phyloP scores from a whole-genome alignment of 2,113 vertebrate species.

The Plestiodon gilberti region DNA sequence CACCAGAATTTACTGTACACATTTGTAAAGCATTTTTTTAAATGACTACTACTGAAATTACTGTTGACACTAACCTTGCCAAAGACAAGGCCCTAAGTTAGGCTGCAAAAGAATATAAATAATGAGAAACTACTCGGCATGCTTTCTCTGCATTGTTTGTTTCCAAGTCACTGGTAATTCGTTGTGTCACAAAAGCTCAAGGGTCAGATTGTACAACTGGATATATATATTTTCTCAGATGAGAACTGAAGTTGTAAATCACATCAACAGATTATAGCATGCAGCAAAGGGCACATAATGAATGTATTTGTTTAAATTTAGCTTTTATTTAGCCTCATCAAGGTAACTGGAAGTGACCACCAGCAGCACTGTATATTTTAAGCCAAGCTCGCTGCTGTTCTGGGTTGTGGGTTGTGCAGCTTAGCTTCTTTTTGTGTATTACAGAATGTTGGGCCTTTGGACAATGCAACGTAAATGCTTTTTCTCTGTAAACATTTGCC shows the following conservation, averaged over 20 bases:
- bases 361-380: background rate
- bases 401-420: background rate
- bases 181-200: conserved; percentile 4
- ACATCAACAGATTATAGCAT: background rate
- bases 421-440: background rate
- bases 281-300: conserved; percentile 9
- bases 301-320: conserved; percentile 13
- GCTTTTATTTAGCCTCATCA: conserved; percentile 20
- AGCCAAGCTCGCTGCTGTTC: background rate
- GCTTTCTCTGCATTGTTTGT: background rate
- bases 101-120: background rate
- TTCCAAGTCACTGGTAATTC: background rate
- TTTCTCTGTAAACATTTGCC: background rate
- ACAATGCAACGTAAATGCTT: background rate
- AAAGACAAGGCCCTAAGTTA: background rate
- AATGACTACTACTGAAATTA: background rate
- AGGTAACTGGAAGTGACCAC: conserved; percentile 5
- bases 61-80: background rate
- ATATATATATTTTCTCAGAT: background rate
- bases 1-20: background rate
- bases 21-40: background rate
- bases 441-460: background rate
- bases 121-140: background rate
- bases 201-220: background rate
- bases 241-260: conserved; percentile 1